Evolutionary conservation across 2,113 vertebrate genomes (phyloP).

Genomic region (Synodontis membranacea): DNA sequence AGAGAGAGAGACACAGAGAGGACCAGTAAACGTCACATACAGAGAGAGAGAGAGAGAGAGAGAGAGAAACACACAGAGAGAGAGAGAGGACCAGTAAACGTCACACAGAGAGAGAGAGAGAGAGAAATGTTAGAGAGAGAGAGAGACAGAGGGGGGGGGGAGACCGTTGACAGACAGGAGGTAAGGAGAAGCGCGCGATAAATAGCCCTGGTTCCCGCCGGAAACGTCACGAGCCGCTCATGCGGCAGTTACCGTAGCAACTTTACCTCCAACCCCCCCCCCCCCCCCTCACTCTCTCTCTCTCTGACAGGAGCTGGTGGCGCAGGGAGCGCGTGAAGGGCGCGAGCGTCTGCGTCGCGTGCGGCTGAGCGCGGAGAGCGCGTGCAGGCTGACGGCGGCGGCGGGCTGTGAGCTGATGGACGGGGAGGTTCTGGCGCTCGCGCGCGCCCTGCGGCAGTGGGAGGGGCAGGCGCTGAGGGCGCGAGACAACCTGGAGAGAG

Average conservation of each 20-base stretch:
- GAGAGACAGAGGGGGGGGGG: neutral
- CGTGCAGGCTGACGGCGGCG: constrained; percentile 79
- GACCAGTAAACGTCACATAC: too few relatives aligned
- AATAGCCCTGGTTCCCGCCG: constrained; percentile 42
- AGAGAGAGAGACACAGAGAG: too few relatives aligned
- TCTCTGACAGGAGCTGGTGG: constrained; percentile 84
- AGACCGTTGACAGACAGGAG: neutral
- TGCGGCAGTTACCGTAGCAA: constrained; percentile 81
- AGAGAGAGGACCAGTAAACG: too few relatives aligned
- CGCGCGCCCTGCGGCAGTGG: constrained; percentile 89
- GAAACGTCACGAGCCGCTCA: constrained; percentile 66
- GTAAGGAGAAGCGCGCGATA: constrained; percentile 18
- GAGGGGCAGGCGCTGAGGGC: constrained; percentile 80
- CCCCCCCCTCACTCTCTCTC: constrained; percentile 66
- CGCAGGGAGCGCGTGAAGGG: constrained; percentile 83
- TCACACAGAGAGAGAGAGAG: neutral
- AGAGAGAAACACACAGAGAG: too few relatives aligned
- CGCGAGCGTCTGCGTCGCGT: constrained; percentile 82
- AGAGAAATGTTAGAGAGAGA: too few relatives aligned
- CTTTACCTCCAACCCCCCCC: constrained; percentile 68
- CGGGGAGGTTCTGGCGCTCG: constrained; percentile 86
- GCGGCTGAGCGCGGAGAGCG: constrained; percentile 76
- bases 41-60: too few relatives aligned
- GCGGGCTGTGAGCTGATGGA: constrained; percentile 83
- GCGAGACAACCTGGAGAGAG: constrained; percentile 75